phyloP scores from a whole-genome alignment of 2,888 invertebrate species.

The Dione vanillae region DNA sequence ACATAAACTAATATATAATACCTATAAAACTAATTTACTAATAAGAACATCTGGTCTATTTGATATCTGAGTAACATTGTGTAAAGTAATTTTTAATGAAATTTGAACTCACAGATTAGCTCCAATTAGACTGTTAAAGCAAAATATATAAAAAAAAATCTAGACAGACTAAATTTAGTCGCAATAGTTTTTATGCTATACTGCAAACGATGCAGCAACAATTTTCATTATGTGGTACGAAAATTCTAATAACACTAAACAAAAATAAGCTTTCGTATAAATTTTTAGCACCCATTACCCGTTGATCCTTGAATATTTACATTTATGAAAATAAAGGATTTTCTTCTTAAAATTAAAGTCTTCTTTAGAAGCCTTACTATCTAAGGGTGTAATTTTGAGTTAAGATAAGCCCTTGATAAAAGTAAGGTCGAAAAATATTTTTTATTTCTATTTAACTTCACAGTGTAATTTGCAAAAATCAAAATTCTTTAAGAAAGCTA shows the following conservation, averaged over 20 bases:
- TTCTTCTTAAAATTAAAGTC: conserved; percentile 35
- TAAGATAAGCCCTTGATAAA: neutral
- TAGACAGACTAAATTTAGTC: neutral
- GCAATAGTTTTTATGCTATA: neutral
- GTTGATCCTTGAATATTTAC: conserved; percentile 62
- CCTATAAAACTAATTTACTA: too few species aligned
- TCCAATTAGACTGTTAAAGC: neutral
- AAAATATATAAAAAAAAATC: neutral
- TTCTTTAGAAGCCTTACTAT: conserved; percentile 19
- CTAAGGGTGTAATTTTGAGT: conserved; percentile 16
- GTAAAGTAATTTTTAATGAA: too few species aligned
- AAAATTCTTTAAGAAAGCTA: too few species aligned
- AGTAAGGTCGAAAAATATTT: neutral
- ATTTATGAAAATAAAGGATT: conserved; percentile 35
- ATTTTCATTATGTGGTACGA: conserved; percentile 19
- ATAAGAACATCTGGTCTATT: too few species aligned
- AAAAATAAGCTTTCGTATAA: conserved; percentile 38
- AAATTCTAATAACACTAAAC: conserved; percentile 34
- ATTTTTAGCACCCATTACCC: conserved; percentile 60
- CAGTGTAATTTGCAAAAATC: neutral
- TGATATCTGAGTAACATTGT: too few species aligned
- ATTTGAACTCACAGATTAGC: too few species aligned
- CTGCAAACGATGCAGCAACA: conserved; percentile 4
- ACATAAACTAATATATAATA: too few species aligned
- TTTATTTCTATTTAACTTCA: neutral